Conservation (phyloP, 2,797 vertebrate species). For the Mormyrops attenuatus region DNA sequence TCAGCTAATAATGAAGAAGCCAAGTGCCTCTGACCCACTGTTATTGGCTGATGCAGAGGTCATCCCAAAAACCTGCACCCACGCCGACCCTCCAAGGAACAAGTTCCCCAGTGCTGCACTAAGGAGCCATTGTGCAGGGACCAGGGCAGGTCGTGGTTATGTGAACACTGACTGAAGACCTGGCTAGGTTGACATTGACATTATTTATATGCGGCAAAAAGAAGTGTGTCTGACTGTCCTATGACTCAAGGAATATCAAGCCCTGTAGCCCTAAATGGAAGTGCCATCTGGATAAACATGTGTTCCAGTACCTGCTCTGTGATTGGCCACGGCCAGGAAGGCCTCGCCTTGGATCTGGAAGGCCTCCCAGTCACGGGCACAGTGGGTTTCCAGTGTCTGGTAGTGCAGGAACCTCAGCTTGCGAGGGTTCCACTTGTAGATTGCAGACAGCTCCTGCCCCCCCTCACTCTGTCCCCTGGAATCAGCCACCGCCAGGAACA, state of each 20-base stretch:
- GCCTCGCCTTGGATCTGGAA: conserved; percentile 77
- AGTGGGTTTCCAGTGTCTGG: conserved; percentile 80
- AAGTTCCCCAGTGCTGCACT: not conserved
- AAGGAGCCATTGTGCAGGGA: not conserved
- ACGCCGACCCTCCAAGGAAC: not conserved
- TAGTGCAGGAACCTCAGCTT: conserved; percentile 73
- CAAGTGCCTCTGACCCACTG: not conserved
- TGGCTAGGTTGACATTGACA: not conserved
- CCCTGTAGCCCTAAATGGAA: not conserved
- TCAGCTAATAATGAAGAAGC: not conserved
- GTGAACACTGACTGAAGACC: not conserved
- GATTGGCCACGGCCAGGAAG: conserved; percentile 93
- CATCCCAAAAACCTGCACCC: not conserved
- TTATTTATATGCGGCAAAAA: not conserved
- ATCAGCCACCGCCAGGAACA: conserved; percentile 88
- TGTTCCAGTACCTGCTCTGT: conserved; percentile 75
- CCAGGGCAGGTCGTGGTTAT: not conserved
- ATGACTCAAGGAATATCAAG: not conserved
- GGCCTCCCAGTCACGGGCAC: conserved; percentile 94
- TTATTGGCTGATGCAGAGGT: not conserved
- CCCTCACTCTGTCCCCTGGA: conserved; percentile 58
- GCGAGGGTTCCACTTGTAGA: conserved; percentile 87
- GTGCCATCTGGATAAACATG: not conserved
- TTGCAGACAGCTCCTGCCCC: conserved; percentile 76
- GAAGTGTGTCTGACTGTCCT: not conserved